A percentile compares a stretch with the other conserved stretches of the same genome.
Evolutionary conservation across 1,140 invertebrate species (phyloP).

Genomic region (Cecropterus lyciades): DNA sequence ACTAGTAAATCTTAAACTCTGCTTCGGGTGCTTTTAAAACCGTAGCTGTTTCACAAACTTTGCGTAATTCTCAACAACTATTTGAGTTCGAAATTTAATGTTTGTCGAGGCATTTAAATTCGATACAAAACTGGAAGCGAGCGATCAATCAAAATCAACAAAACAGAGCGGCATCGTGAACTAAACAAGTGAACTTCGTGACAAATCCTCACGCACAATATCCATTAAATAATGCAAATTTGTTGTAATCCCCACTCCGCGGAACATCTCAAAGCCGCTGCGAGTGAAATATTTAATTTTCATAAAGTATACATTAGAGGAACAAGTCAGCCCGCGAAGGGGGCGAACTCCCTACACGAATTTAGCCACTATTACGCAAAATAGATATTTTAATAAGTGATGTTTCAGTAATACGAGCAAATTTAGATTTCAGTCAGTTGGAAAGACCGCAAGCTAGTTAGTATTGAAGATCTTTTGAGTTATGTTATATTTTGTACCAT

Average conservation of each 20-base stretch:
- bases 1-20: slow-evolving; percentile 41
- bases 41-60: slow-evolving; percentile 31
- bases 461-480: too few species aligned
- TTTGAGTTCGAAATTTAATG: slow-evolving; percentile 37
- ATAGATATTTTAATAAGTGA: slow-evolving; percentile 25
- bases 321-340: slow-evolving; percentile 46
- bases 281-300: slow-evolving; percentile 83
- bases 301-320: slow-evolving; percentile 79
- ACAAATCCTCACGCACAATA: slow-evolving; percentile 78
- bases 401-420: not conserved
- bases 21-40: slow-evolving; percentile 35
- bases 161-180: slow-evolving; percentile 53
- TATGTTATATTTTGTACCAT: too few species aligned
- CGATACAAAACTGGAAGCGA: slow-evolving; percentile 43
- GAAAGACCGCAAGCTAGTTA: not conserved
- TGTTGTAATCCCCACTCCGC: slow-evolving; percentile 78
- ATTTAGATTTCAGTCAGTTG: not conserved
- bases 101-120: slow-evolving; percentile 37
- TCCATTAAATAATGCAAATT: slow-evolving; percentile 84
- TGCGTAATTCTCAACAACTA: slow-evolving; percentile 29
- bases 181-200: slow-evolving; percentile 66
- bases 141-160: slow-evolving; percentile 67
- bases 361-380: slow-evolving; percentile 31
- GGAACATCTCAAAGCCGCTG: slow-evolving; percentile 61
- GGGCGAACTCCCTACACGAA: slow-evolving; percentile 17